Percentiles rank a stretch among this genome's conserved stretches.
phyloP scores from a whole-genome alignment of 2,797 vertebrate genomes.

The Sebastes paucispinis region DNA sequence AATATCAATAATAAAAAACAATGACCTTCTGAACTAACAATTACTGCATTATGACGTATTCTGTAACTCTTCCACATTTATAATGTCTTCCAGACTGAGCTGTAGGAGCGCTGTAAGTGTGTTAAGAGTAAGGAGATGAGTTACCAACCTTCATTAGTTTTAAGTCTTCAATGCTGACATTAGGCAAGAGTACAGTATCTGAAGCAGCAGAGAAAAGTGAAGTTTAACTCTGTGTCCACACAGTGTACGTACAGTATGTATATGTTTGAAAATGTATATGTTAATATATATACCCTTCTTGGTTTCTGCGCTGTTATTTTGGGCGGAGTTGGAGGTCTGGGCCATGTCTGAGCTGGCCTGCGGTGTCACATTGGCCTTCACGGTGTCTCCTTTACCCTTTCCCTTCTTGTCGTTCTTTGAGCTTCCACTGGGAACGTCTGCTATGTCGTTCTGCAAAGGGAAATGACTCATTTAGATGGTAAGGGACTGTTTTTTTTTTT shows the following conservation, averaged over 20 bases:
- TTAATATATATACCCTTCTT: slow-evolving; percentile 85
- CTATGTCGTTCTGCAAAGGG: slow-evolving; percentile 93
- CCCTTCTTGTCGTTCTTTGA: slow-evolving; percentile 97
- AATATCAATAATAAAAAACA: background rate
- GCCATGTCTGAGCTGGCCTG: slow-evolving; percentile 93
- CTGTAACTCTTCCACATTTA: background rate
- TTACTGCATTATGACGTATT: background rate
- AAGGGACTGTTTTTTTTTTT: background rate
- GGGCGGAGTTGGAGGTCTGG: slow-evolving; percentile 83
- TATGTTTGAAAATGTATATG: background rate
- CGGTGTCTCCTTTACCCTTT: slow-evolving; percentile 87
- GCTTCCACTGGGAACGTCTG: slow-evolving; percentile 95
- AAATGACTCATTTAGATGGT: background rate
- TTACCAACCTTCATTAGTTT: slow-evolving; percentile 96
- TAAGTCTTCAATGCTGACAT: slow-evolving; percentile 96
- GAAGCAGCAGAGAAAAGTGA: slow-evolving; percentile 37
- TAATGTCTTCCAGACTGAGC: background rate
- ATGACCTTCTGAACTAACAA: background rate
- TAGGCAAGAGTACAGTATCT: slow-evolving; percentile 88
- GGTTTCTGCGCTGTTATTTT: slow-evolving; percentile 84
- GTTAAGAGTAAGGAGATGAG: background rate
- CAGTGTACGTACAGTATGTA: too few relatives aligned
- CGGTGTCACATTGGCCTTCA: slow-evolving; percentile 91
- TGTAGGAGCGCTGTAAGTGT: background rate
- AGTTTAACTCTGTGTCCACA: background rate